Evolutionary conservation across 2,113 vertebrate species (phyloP).

Genomic region (Murina feae): DNA sequence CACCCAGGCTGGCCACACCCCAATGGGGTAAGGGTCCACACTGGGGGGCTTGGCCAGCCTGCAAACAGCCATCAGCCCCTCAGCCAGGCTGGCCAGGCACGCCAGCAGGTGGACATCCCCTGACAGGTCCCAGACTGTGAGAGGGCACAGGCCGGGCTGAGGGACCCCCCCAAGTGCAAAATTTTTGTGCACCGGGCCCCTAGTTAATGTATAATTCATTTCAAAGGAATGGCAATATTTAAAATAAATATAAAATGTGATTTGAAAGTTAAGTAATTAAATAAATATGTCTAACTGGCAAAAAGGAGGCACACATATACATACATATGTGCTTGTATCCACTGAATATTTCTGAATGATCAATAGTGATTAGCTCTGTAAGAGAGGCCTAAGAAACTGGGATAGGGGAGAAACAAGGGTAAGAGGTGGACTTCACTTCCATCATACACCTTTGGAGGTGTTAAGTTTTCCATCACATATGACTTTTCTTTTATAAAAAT

Average conservation of each 20-base stretch:
- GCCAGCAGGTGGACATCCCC: too few relatives aligned
- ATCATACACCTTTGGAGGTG: background rate
- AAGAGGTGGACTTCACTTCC: background rate
- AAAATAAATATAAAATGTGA: background rate
- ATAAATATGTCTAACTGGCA: background rate
- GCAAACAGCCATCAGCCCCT: too few relatives aligned
- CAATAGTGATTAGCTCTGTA: background rate
- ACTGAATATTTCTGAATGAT: background rate
- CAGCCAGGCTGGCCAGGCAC: too few relatives aligned
- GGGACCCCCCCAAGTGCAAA: too few relatives aligned
- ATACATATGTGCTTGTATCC: background rate
- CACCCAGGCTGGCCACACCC: too few relatives aligned
- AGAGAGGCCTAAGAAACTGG: background rate
- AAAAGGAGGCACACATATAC: background rate
- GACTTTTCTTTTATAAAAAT: background rate
- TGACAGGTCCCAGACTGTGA: too few relatives aligned
- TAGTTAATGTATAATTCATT: background rate
- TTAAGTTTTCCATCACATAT: background rate
- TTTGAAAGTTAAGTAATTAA: background rate
- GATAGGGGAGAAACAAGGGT: too few relatives aligned
- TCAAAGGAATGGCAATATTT: background rate
- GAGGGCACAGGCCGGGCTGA: too few relatives aligned
- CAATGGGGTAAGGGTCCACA: too few relatives aligned
- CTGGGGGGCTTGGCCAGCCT: too few relatives aligned
- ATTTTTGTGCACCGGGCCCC: too few relatives aligned